These are phyloP conservation scores for Chlorocebus sabaeus DNA, from an alignment of 2,113 vertebrate species.

Conservation along the genomic window DNA sequence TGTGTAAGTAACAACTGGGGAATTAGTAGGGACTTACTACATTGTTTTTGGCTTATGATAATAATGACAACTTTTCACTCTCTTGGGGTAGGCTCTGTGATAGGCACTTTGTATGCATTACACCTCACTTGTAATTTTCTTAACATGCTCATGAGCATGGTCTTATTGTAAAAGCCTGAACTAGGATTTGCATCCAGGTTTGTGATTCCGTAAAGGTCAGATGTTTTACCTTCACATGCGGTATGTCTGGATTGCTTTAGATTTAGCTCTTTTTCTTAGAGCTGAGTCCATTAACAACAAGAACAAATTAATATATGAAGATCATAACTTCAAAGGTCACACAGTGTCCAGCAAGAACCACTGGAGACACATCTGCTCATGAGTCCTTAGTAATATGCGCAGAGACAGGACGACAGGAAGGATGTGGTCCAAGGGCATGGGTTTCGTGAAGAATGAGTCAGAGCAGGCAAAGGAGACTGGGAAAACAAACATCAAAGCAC, in stretches of 20 bases:
- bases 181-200: background rate
- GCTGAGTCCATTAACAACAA: background rate
- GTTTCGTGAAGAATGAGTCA: background rate
- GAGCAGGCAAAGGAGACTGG: background rate
- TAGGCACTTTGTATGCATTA: background rate
- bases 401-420: background rate
- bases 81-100: background rate
- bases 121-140: background rate
- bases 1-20: background rate
- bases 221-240: background rate
- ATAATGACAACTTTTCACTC: background rate
- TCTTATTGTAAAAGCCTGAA: background rate
- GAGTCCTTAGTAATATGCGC: background rate
- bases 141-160: background rate
- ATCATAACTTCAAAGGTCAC: background rate
- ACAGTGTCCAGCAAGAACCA: background rate
- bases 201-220: background rate
- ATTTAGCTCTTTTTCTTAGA: background rate
- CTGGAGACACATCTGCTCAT: background rate
- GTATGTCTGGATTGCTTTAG: background rate
- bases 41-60: background rate
- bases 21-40: background rate
- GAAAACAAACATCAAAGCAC: background rate
- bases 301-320: background rate
- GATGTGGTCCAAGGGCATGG: background rate